Conservation (phyloP, 2,113 vertebrate genomes). For the Leptobrachium leishanense region DNA sequence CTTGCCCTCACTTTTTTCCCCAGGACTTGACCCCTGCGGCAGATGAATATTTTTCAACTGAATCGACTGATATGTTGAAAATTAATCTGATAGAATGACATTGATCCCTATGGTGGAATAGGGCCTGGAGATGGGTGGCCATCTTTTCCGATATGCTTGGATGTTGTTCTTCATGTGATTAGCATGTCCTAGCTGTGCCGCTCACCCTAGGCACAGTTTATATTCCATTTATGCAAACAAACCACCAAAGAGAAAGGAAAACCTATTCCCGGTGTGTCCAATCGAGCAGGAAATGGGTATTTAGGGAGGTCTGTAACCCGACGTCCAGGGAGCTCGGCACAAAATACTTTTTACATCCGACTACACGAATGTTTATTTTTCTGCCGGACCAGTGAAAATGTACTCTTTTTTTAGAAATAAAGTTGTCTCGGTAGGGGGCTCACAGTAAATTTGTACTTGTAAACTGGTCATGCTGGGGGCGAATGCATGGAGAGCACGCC, state of each 20-base stretch:
- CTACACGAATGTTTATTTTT: constrained; percentile 17
- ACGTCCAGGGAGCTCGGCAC: constrained; percentile 2
- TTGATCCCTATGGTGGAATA: too few species aligned
- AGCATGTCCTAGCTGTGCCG: neutral
- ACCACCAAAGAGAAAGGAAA: neutral
- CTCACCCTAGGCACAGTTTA: neutral
- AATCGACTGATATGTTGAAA: too few species aligned
- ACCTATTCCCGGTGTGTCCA: neutral
- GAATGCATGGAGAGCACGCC: too few species aligned
- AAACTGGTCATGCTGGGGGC: neutral
- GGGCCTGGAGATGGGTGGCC: too few species aligned
- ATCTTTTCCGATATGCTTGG: too few species aligned
- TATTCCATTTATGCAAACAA: neutral
- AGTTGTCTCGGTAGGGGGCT: neutral
- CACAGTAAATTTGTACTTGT: neutral
- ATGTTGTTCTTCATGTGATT: neutral
- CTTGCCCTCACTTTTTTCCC: too few species aligned
- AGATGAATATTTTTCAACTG: too few species aligned
- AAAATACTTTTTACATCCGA: neutral
- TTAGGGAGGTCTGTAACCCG: neutral
- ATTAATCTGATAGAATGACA: too few species aligned
- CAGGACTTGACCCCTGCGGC: too few species aligned
- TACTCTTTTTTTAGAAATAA: neutral
- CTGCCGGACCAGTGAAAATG: neutral
- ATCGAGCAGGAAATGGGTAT: constrained; percentile 7